phyloP scores from a whole-genome alignment of 92 coral and sea anemone species.

The Hydrozoanthus gracilis region DNA sequence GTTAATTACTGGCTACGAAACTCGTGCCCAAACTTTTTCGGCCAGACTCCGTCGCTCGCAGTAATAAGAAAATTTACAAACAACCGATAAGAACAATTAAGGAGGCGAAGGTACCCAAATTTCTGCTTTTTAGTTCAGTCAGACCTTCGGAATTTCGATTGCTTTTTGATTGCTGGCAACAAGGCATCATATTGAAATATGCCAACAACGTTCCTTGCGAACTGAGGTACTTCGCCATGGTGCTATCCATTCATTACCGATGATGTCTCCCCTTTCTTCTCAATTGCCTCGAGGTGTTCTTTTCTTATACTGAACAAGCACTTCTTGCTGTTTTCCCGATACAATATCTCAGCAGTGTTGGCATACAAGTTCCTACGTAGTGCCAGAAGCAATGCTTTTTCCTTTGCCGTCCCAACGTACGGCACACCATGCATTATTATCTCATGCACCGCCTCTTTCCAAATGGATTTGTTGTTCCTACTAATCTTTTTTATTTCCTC shows the following conservation, averaged over 20 bases:
- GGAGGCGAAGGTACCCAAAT: too few species aligned
- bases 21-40: too few species aligned
- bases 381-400: not conserved
- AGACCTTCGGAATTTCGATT: not conserved
- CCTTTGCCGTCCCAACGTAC: not conserved
- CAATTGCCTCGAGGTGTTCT: constrained; percentile 50
- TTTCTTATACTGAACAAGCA: constrained; percentile 5
- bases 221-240: not conserved
- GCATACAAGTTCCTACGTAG: not conserved
- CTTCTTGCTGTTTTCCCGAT: too few species aligned
- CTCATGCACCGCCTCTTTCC: not conserved
- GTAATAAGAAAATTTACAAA: too few species aligned
- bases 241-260: not conserved
- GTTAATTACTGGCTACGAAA: too few species aligned
- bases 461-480: not conserved
- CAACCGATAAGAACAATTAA: too few species aligned
- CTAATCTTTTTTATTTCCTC: too few species aligned
- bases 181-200: not conserved
- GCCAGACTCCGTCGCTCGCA: too few species aligned
- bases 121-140: too few species aligned
- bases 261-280: constrained; percentile 44
- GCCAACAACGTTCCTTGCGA: not conserved
- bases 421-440: too few species aligned
- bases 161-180: constrained; percentile 14
- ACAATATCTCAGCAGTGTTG: too few species aligned